Base-by-base conservation (phyloP, 2,113 vertebrate species). In the Poeciliopsis occidentalis region DNA sequence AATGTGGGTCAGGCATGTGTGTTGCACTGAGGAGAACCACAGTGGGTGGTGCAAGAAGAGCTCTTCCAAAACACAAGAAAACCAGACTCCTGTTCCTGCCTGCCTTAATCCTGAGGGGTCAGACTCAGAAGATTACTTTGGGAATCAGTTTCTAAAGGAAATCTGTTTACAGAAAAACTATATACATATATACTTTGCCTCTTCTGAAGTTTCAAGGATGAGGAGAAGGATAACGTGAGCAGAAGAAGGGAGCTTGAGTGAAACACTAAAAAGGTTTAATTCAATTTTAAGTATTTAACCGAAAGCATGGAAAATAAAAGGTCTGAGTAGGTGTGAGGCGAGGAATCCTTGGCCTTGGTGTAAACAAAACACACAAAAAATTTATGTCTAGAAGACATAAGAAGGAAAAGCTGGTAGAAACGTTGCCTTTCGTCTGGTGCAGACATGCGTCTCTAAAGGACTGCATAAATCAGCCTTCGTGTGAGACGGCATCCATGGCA, bases 1-100 rank as follows among this genome's bases (percentile, higher is more conserved):
- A 87, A 92, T 91, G 84, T 90, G 85, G 88, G 87, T 90, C 86
- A 90, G 84, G 75, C 80, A 74, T 75, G 71, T 80, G 82, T 76
- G 70, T 64, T 73, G 69, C 37, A 54, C 71, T 75, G 73, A 34
- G 65, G 63, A 87, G 87, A 89, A 68, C 76, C 60, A 44, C 71
- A 80, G 82, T 85, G 75, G 83, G 84, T 82, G 83, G 83, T 81
- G 51, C 51, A n/a, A 75, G 60, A 70, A 54, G 34, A 84, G 79
- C 80, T 44, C 60, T 75, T 67, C 69, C 47, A 71, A 65, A 64
- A 34, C 73, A 78, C 31, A 76, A 47, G 61, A 66, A 69, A 82
- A 81, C 65, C 37, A 80, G 65, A 80, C 44, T 26, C 72, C 77
- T 29, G 51, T 64, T 79, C 73, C 71, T 81, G 76, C 73, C 71